phyloP scores from a whole-genome alignment of 2,113 vertebrate species.

The Gnathochromis pfefferi region DNA sequence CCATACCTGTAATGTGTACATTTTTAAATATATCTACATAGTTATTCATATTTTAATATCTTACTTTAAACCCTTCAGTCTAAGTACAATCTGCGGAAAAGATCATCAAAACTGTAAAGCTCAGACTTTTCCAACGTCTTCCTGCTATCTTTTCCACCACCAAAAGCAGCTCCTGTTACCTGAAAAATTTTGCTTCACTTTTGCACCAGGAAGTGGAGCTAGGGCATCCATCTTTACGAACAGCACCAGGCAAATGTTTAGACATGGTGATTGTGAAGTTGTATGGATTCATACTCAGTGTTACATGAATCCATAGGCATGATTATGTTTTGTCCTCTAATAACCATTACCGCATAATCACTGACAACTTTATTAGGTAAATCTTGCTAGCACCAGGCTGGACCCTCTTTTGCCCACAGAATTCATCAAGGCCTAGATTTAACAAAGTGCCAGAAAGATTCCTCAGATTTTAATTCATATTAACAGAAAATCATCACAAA shows the following conservation, averaged over 20 bases:
- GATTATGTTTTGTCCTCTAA: not conserved
- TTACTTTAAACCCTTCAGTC: not conserved
- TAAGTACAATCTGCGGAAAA: not conserved
- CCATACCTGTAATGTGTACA: not conserved
- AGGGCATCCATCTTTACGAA: not conserved
- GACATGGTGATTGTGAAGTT: not conserved
- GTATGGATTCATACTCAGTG: not conserved
- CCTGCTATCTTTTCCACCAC: not conserved
- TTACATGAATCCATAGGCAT: not conserved
- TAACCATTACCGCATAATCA: not conserved
- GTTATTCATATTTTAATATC: not conserved
- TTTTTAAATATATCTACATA: not conserved
- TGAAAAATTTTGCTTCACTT: not conserved
- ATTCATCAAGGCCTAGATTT: not conserved
- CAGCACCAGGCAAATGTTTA: not conserved
- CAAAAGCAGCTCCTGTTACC: not conserved
- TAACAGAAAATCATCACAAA: not conserved
- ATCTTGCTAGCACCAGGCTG: not conserved
- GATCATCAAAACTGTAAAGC: not conserved
- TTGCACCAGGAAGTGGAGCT: not conserved
- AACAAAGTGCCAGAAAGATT: not conserved
- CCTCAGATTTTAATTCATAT: not conserved
- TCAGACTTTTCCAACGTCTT: not conserved
- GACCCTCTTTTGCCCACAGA: not conserved
- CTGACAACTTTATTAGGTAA: not conserved